Conservation (phyloP, 2,888 invertebrate species). For the Polymixis lichenea region DNA sequence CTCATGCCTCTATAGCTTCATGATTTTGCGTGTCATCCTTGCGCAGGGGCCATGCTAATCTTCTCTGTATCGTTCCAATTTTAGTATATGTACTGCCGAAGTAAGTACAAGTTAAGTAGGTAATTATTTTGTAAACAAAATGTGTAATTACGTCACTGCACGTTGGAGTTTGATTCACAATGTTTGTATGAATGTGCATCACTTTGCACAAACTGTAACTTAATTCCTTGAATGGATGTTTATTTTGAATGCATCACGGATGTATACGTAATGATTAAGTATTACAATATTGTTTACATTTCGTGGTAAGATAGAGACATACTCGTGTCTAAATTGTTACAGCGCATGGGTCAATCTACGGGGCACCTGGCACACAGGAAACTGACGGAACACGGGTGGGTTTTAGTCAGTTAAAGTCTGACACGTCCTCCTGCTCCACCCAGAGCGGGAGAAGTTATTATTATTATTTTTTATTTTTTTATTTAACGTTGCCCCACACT, state of each 20-base stretch:
- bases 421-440: no score
- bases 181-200: constrained; percentile 19
- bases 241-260: constrained; percentile 6
- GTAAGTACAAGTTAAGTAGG: constrained; percentile 2
- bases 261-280: constrained; percentile 1
- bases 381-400: no score
- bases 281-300: background rate
- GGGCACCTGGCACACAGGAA: no score
- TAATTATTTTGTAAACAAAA: constrained; percentile 11
- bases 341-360: background rate
- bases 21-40: no score
- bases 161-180: constrained; percentile 18
- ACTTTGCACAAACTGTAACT: constrained; percentile 25
- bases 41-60: no score
- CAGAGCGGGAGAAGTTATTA: no score
- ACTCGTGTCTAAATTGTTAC: background rate
- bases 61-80: no score
- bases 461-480: no score
- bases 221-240: constrained; percentile 22
- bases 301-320: background rate
- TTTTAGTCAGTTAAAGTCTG: no score
- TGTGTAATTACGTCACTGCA: background rate
- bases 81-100: no score
- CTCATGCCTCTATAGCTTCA: no score
- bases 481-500: no score